A percentile compares a stretch with the other conserved stretches of the same genome.
phyloP scores from a whole-genome alignment of 92 coral and sea anemone genomes.

The Epizoanthus stellaris region DNA sequence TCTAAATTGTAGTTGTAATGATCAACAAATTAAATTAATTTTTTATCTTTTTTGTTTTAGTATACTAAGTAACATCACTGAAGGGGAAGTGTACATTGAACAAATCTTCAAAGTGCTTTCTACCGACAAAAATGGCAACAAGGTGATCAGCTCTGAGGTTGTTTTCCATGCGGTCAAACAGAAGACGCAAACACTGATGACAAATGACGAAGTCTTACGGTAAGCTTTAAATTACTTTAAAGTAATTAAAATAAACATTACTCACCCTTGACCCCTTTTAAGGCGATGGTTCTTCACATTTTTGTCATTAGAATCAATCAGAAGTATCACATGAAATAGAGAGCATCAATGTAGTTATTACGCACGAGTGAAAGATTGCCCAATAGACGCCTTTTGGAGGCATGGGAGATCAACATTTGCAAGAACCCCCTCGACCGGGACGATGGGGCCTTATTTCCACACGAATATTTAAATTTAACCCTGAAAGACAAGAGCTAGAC shows the following conservation, averaged over 20 bases:
- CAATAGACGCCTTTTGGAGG: too few relatives aligned
- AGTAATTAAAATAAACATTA: too few relatives aligned
- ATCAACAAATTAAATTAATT: too few relatives aligned
- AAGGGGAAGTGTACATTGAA: slow-evolving; percentile 87
- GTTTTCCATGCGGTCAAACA: slow-evolving; percentile 88
- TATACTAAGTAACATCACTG: slow-evolving; percentile 85
- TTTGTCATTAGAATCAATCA: not conserved
- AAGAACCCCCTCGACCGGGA: too few relatives aligned
- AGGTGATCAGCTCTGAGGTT: slow-evolving; percentile 79
- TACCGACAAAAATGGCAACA: slow-evolving; percentile 60
- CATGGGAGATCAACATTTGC: too few relatives aligned
- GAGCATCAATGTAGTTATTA: not conserved
- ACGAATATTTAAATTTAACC: too few relatives aligned
- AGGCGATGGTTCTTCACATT: not conserved
- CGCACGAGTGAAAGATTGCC: too few relatives aligned
- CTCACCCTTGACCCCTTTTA: not conserved
- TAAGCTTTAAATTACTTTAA: slow-evolving; percentile 10
- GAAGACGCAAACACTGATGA: slow-evolving; percentile 73
- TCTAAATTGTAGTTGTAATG: not conserved
- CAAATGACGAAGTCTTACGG: slow-evolving; percentile 84
- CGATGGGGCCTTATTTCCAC: too few relatives aligned
- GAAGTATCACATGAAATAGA: not conserved
- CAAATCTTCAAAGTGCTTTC: slow-evolving; percentile 81
- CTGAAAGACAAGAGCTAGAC: too few relatives aligned
- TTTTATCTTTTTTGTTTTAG: slow-evolving; percentile 43